These are phyloP conservation scores for Bettongia penicillata DNA, from an alignment of 2,113 vertebrate genomes.

Conservation along the genomic window DNA sequence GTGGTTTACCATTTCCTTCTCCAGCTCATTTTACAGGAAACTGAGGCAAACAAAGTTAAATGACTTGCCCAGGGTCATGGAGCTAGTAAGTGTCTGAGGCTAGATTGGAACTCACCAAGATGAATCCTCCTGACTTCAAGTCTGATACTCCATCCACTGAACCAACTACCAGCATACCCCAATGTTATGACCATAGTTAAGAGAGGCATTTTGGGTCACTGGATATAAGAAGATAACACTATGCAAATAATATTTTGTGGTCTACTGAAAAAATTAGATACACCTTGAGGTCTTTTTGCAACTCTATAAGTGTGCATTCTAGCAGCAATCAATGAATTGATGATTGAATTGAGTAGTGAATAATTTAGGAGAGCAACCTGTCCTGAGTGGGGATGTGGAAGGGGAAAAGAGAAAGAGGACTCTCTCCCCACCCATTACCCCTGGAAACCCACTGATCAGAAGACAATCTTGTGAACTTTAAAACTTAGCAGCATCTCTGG, in stretches of 20 bases:
- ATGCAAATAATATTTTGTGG: not conserved
- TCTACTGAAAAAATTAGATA: not conserved
- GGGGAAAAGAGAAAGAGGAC: not conserved
- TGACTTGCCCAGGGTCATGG: not conserved
- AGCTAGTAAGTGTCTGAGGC: not conserved
- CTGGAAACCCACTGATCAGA: not conserved
- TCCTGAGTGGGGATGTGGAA: not conserved
- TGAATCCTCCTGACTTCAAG: not conserved
- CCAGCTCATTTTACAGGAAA: not conserved
- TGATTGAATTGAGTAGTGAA: not conserved
- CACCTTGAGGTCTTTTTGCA: not conserved
- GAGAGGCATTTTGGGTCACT: not conserved
- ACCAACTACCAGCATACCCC: not conserved
- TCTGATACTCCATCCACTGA: not conserved
- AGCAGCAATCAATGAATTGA: not conserved
- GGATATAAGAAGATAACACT: not conserved
- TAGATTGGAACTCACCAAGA: not conserved
- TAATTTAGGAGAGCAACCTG: not conserved
- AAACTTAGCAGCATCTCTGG: not conserved
- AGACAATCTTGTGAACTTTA: not conserved
- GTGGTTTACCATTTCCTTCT: not conserved
- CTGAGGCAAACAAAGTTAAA: not conserved
- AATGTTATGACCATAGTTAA: not conserved
- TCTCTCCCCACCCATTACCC: not conserved
- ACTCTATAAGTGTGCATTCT: not conserved